A percentile compares a stretch with the other conserved stretches of the same genome.
These are phyloP conservation scores for Unio pictorum DNA, from an alignment of 2,888 invertebrate genomes.

Conservation along the genomic window DNA sequence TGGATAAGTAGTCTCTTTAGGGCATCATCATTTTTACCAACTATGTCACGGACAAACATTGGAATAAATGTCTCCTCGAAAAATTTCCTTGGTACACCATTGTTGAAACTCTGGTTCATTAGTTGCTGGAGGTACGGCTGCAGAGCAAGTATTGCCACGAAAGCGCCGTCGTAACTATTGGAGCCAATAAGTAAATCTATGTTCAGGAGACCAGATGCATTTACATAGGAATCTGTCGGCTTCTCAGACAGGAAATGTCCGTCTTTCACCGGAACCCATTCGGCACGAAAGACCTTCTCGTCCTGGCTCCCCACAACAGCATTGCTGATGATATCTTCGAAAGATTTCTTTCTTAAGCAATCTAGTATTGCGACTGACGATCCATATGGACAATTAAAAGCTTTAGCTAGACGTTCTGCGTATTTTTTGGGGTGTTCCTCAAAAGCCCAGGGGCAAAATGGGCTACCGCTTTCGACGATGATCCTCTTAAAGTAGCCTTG, in stretches of 20 bases:
- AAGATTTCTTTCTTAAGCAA: conserved; percentile 77
- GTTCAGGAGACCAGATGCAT: conserved; percentile 12
- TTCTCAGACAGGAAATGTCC: conserved; percentile 89
- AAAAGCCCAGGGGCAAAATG: conserved; percentile 94
- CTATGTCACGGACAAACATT: conserved; percentile 18
- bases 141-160: conserved; percentile 21
- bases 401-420: conserved; percentile 86
- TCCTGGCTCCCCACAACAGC: conserved; percentile 43
- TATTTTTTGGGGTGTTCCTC: conserved; percentile 84
- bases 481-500: conserved; percentile 83
- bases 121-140: conserved; percentile 19
- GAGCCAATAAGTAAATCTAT: conserved; percentile 37
- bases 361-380: conserved; percentile 78
- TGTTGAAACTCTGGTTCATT: conserved; percentile 10
- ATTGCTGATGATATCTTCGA: conserved; percentile 24
- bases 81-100: conserved; percentile 17
- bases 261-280: conserved; percentile 87
- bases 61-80: conserved; percentile 24
- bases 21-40: conserved; percentile 7
- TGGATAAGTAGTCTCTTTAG: conserved; percentile 16
- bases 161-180: conserved; percentile 40
- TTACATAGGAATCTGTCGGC: conserved; percentile 40
- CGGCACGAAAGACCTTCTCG: conserved; percentile 48
- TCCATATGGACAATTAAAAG: conserved; percentile 83
- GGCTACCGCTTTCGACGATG: conserved; percentile 92